Evolutionary conservation across 1,140 invertebrate genomes (phyloP).

Genomic region (Aporrectodea caliginosa): DNA sequence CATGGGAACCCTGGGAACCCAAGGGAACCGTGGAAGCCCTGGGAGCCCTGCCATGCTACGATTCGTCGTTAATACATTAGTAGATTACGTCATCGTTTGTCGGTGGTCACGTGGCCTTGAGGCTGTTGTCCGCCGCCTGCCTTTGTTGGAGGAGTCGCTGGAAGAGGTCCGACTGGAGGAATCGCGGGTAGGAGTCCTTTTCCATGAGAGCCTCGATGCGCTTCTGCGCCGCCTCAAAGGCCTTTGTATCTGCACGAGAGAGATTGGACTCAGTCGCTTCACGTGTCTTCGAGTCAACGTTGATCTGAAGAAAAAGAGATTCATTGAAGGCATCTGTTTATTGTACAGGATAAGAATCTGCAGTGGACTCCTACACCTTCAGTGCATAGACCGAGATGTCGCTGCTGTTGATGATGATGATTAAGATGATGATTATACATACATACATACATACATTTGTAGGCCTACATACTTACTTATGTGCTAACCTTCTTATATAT

Average conservation of each 20-base stretch:
- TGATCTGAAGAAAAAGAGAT: slow-evolving; percentile 55
- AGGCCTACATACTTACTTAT: neutral
- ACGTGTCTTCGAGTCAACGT: slow-evolving; percentile 61
- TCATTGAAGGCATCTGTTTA: neutral
- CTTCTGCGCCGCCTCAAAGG: slow-evolving; percentile 61
- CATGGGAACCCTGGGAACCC: too few species aligned
- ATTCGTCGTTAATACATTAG: too few species aligned
- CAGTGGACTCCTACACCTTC: neutral
- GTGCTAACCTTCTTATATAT: neutral
- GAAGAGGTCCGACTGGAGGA: slow-evolving; percentile 60
- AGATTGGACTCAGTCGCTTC: slow-evolving; percentile 54
- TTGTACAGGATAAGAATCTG: neutral
- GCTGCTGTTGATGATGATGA: neutral
- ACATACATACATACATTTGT: neutral
- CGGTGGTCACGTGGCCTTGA: neutral
- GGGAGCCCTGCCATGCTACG: too few species aligned
- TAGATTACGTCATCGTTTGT: too few species aligned
- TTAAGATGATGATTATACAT: neutral
- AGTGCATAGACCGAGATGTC: neutral
- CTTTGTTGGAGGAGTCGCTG: slow-evolving; percentile 24
- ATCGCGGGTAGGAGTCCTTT: slow-evolving; percentile 61
- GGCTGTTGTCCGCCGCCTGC: neutral
- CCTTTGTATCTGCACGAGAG: slow-evolving; percentile 43
- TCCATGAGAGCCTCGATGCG: slow-evolving; percentile 62
- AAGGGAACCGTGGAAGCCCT: too few species aligned